A percentile compares a stretch with the other conserved stretches of the same genome.
Evolutionary conservation across 1,140 invertebrate species (phyloP).

Genomic region (Ptiloglossa arizonensis): DNA sequence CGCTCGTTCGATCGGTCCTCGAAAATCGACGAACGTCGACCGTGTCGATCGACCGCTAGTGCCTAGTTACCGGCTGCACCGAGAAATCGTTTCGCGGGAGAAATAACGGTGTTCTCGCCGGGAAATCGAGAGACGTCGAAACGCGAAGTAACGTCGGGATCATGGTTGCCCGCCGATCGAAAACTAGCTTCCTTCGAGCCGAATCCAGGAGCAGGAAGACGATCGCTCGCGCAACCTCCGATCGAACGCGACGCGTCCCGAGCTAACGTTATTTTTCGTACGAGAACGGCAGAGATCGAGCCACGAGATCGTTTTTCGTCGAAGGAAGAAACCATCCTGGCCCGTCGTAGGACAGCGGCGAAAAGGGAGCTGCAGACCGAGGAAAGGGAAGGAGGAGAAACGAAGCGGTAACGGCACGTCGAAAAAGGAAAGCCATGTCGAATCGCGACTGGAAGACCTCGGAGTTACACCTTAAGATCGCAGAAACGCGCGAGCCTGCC

Average conservation of each 20-base stretch:
- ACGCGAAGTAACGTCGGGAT: too few species aligned
- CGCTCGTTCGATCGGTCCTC: not conserved
- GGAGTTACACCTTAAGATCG: slow-evolving; percentile 58
- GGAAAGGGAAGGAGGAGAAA: slow-evolving; percentile 35
- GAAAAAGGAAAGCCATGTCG: slow-evolving; percentile 67
- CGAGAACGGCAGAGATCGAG: too few species aligned
- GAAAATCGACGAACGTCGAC: too few species aligned
- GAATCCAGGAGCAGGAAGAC: too few species aligned
- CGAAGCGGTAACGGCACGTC: slow-evolving; percentile 33
- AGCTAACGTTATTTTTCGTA: not conserved
- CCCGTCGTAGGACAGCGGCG: not conserved
- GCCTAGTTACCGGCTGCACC: too few species aligned
- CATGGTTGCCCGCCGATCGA: too few species aligned
- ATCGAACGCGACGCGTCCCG: not conserved
- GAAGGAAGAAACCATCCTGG: slow-evolving; percentile 31
- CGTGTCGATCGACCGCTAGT: too few species aligned
- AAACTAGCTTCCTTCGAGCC: too few species aligned
- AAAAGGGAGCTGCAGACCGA: slow-evolving; percentile 44
- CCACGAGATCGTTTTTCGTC: not conserved
- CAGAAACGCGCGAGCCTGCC: slow-evolving; percentile 43
- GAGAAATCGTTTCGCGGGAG: too few species aligned
- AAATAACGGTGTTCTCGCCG: too few species aligned
- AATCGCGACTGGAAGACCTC: slow-evolving; percentile 67
- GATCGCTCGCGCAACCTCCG: not conserved
- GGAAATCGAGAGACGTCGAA: too few species aligned